Base-by-base conservation (phyloP, 1,140 invertebrate genomes). In the Drosophila serrata region DNA sequence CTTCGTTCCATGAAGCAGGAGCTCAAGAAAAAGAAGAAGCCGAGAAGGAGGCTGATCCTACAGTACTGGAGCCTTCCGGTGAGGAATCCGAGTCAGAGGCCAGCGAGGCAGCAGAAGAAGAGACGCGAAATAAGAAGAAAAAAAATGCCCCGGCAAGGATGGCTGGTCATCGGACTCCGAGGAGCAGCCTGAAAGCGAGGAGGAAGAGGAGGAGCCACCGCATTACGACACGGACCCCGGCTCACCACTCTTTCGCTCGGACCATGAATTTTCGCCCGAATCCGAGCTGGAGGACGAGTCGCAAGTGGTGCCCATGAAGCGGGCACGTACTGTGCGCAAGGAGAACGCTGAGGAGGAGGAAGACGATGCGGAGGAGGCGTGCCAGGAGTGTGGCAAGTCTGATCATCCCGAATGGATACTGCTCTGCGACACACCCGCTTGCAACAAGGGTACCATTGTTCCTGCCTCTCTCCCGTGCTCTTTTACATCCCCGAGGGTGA, bases 331-430 rank as follows among this genome's bases (percentile, higher is more conserved):
- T 22, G 95, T 95, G 62, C 95, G 95, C 91, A 95, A 94, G 29
- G 94, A 94, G 91, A 94, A 94, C n/a, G 92, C 76, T 0, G 90
- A 87, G 7, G 63, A 51, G 8, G 77, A 81, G 31, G 91, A 93
- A 9, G 96, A 97, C 0, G 92, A 93, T 1, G 93, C 93, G 3
- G 93, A 94, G n/a, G 96, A 97, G 39, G 94, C 96, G 7, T 99
- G 98, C 93, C 94, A 96, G 76, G 97, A 97, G 81, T 99, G 98
- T 93, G 95, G 95, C 1, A 97, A 98, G 93, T 95, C 94, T 12
- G 97, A 99, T 92, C 97, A 99, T 93, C 98, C 98, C 1, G 98
- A 99, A 92, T 98, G 97, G 97, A 98, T 99, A 82, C 93, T 99
- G 57, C 93, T 99, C 2, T 99, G 98, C 93, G 98, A 99, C 93